Conservation (phyloP, 2,888 invertebrate species). For the Heliconius ethilla region DNA sequence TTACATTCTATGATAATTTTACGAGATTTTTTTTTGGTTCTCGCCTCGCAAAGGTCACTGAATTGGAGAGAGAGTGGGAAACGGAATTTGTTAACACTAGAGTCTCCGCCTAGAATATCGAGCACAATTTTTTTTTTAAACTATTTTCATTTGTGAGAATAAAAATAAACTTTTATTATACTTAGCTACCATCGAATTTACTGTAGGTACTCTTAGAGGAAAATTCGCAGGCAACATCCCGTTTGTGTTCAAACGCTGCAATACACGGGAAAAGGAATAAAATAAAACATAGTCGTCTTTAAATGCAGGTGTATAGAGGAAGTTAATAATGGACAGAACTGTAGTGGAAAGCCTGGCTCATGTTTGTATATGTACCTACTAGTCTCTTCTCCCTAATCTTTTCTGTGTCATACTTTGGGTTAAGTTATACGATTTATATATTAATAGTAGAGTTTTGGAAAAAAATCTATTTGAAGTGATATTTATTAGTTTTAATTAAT, state of each 20-base stretch:
- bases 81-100: background rate
- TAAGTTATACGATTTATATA: conserved; percentile 42
- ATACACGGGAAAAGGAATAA: conserved; percentile 43
- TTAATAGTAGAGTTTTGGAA: too few relatives aligned
- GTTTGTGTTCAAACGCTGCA: conserved; percentile 45
- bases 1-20: background rate
- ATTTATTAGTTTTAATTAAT: too few relatives aligned
- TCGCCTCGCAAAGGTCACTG: too few relatives aligned
- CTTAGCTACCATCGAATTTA: conserved; percentile 37
- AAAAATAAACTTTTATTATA: conserved; percentile 35
- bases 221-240: conserved; percentile 39
- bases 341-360: conserved; percentile 68
- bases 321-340: conserved; percentile 74
- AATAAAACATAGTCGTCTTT: conserved; percentile 61
- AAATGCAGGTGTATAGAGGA: conserved; percentile 74
- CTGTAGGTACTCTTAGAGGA: conserved; percentile 40
- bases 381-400: conserved; percentile 70
- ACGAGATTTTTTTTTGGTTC: background rate
- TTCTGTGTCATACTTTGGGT: conserved; percentile 53
- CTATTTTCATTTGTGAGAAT: background rate
- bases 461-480: too few relatives aligned
- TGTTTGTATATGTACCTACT: conserved; percentile 60
- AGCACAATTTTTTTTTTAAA: background rate
- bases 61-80: background rate
- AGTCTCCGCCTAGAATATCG: background rate